phyloP scores from a whole-genome alignment of 2,113 vertebrate species.

The Ovis canadensis region DNA sequence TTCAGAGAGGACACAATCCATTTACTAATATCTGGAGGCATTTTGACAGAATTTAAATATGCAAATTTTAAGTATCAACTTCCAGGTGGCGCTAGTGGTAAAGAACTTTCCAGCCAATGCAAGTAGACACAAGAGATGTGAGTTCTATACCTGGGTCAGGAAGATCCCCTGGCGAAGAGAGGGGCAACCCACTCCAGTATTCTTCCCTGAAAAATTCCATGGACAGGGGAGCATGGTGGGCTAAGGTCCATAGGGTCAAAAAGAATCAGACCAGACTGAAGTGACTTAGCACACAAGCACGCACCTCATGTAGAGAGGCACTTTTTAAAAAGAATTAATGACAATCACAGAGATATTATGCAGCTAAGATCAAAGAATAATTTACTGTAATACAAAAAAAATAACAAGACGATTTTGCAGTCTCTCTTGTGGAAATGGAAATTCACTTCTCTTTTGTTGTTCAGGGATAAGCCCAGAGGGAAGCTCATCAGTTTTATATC shows the following conservation, averaged over 20 bases:
- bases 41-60: constrained; percentile 49
- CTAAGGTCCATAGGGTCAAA: neutral
- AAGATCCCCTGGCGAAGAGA: neutral
- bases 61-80: neutral
- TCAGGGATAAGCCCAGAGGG: neutral
- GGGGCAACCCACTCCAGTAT: neutral
- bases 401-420: neutral
- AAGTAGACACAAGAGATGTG: neutral
- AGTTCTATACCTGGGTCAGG: neutral
- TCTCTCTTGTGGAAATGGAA: neutral
- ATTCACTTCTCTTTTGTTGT: neutral
- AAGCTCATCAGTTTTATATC: neutral
- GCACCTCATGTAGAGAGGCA: neutral
- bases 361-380: constrained; percentile 62
- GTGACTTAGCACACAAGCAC: neutral
- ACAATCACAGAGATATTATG: constrained; percentile 34
- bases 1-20: neutral
- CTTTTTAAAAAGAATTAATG: constrained; percentile 56
- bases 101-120: fast-evolving
- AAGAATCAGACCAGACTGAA: neutral
- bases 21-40: neutral
- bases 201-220: neutral
- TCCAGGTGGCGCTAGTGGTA: neutral
- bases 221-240: neutral
- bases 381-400: constrained; percentile 14